Evolutionary conservation across 2,113 vertebrate species (phyloP).

Genomic region (Ascaphus truei): DNA sequence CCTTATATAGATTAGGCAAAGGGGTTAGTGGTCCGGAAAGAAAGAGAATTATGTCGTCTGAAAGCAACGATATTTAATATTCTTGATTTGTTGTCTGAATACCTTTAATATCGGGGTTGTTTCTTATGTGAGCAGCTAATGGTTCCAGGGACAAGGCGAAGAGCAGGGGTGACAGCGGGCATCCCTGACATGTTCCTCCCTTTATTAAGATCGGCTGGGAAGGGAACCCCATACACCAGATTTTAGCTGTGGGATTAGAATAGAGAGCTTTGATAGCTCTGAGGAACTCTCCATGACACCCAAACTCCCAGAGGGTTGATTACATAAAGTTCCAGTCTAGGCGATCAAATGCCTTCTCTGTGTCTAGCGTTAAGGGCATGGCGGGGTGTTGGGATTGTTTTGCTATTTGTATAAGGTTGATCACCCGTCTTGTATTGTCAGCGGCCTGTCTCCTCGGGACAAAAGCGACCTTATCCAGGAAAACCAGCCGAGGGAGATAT

Average conservation of each 20-base stretch:
- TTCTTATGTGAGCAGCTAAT: too few relatives aligned
- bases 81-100: too few relatives aligned
- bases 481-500: not conserved
- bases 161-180: not conserved
- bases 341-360: too few relatives aligned
- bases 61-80: too few relatives aligned
- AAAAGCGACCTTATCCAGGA: not conserved
- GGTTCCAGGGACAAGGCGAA: not conserved
- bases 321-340: not conserved
- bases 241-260: not conserved
- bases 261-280: not conserved
- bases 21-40: too few relatives aligned
- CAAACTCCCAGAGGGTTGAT: not conserved
- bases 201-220: not conserved
- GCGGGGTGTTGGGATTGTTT: not conserved
- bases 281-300: not conserved
- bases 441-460: not conserved
- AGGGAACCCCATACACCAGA: not conserved
- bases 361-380: too few relatives aligned
- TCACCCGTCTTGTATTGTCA: not conserved
- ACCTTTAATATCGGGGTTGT: too few relatives aligned
- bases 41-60: too few relatives aligned
- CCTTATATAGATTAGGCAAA: too few relatives aligned
- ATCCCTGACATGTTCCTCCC: not conserved
- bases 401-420: not conserved